Percentiles rank a stretch among this genome's conserved stretches.
Conservation (phyloP, 2,888 invertebrate species). For the Argyresthia goedartella region DNA sequence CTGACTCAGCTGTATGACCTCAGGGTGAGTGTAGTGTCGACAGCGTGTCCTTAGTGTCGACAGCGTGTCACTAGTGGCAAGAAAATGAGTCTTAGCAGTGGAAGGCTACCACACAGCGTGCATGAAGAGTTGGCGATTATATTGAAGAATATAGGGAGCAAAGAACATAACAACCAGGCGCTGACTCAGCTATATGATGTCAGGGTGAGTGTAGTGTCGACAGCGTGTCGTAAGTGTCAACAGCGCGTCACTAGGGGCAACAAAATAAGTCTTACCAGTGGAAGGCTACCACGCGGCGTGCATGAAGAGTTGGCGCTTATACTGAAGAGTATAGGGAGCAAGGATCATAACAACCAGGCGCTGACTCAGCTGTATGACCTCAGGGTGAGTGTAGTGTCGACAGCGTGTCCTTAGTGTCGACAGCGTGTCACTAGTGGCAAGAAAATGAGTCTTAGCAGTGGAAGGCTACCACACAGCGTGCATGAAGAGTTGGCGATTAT, state of each 20-base stretch:
- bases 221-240: no score
- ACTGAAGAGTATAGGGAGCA: conserved; percentile 90
- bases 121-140: conserved; percentile 91
- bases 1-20: conserved; percentile 85
- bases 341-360: conserved; percentile 88
- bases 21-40: conserved; percentile 63
- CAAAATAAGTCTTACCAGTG: background rate
- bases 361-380: conserved; percentile 85
- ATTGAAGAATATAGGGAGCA: conserved; percentile 90
- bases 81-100: background rate
- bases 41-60: no score
- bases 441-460: background rate
- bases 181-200: conserved; percentile 85
- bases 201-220: conserved; percentile 38
- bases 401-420: no score
- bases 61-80: no score
- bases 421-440: no score
- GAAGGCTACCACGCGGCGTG: conserved; percentile 78
- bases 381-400: conserved; percentile 38
- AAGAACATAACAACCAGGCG: conserved; percentile 88
- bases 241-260: no score
- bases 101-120: conserved; percentile 78
- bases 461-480: conserved; percentile 78
- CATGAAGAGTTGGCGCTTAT: conserved; percentile 91
- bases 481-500: conserved; percentile 91